Percentiles rank a stretch among this genome's conserved stretches.
phyloP scores from a whole-genome alignment of 2,797 vertebrate genomes.

The Erpetoichthys calabaricus region DNA sequence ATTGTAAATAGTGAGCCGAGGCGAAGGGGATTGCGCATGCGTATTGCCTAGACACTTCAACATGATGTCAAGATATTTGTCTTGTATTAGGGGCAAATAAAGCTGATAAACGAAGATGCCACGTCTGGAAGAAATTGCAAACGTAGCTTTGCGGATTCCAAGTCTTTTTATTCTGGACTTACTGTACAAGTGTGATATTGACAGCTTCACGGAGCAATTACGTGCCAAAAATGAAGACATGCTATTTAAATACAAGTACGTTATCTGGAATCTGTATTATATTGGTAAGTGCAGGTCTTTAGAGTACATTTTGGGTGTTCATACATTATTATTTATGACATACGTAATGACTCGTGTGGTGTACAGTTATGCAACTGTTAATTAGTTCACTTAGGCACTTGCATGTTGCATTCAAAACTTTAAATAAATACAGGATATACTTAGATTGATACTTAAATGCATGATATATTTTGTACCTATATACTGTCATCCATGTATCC shows the following conservation, averaged over 20 bases:
- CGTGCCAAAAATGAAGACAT: conserved; percentile 53
- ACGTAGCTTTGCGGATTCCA: conserved; percentile 63
- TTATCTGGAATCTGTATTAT: conserved; percentile 62
- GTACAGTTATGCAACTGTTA: background rate
- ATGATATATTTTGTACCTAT: no score
- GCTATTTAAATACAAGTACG: conserved; percentile 55
- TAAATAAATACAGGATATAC: no score
- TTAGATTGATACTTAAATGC: no score
- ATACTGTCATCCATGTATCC: no score
- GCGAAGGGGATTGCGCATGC: background rate
- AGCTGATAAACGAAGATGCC: conserved; percentile 35
- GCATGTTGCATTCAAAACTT: background rate
- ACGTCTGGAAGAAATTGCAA: conserved; percentile 58
- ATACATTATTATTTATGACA: background rate
- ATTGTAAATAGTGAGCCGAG: background rate
- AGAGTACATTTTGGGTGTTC: background rate
- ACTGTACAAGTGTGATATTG: conserved; percentile 67
- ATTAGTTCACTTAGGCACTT: background rate
- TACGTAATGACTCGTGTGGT: background rate
- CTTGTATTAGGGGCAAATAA: background rate
- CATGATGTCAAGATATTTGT: background rate
- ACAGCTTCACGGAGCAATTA: conserved; percentile 51
- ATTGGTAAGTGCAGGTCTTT: conserved; percentile 37
- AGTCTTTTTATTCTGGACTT: conserved; percentile 62
- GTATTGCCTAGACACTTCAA: background rate